These are phyloP conservation scores for Nyctalus aviator DNA, from an alignment of 2,797 vertebrate genomes.

Conservation along the genomic window DNA sequence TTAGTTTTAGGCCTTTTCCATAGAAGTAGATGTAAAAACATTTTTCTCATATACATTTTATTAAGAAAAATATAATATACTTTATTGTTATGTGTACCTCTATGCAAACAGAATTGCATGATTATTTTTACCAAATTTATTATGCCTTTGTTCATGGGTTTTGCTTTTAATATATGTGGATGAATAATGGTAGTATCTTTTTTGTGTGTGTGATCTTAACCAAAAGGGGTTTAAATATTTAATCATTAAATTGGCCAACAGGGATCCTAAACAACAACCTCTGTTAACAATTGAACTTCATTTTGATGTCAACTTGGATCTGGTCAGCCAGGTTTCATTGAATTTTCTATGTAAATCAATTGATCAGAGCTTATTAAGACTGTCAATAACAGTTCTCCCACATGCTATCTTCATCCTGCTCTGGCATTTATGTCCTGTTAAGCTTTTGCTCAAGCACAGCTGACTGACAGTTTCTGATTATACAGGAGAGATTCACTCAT, in stretches of 20 bases:
- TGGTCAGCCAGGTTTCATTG: conserved; percentile 49
- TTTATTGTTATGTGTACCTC: not conserved
- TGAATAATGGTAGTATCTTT: not conserved
- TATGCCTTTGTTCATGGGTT: not conserved
- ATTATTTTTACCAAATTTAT: not conserved
- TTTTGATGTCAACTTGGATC: not conserved
- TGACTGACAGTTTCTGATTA: conserved; percentile 58
- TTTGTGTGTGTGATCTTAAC: not conserved
- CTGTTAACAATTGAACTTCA: not conserved
- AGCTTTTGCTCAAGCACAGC: not conserved
- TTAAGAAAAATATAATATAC: not conserved
- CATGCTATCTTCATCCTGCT: conserved; percentile 11
- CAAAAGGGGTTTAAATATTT: not conserved
- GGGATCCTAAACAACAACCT: not conserved
- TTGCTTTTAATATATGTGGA: not conserved
- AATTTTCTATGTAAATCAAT: conserved; percentile 61
- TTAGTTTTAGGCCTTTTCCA: not conserved
- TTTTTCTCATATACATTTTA: conserved; percentile 12
- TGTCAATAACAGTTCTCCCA: conserved; percentile 42
- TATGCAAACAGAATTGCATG: not conserved
- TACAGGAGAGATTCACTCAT: not conserved
- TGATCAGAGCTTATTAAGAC: conserved; percentile 63
- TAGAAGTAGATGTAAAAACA: not conserved
- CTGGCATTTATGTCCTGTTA: conserved; percentile 41
- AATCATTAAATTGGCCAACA: conserved; percentile 1